These are phyloP conservation scores for Actinia equina DNA, from an alignment of 64 coral and sea anemone species.

Conservation along the genomic window DNA sequence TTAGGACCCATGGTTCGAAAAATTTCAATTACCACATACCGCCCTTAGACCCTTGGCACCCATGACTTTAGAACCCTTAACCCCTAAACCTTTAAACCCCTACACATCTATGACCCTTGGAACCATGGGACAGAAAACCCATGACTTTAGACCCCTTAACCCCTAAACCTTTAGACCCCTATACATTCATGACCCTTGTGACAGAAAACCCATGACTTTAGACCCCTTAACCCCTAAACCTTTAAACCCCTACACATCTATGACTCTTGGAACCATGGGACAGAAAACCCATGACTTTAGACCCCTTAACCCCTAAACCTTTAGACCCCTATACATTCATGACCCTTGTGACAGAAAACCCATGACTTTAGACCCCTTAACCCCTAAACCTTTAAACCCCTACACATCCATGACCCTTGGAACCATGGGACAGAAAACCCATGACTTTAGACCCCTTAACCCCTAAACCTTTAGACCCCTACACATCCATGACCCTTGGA, in stretches of 20 bases:
- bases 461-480: too few species aligned
- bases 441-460: too few species aligned
- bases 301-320: too few species aligned
- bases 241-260: too few species aligned
- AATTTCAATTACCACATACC: background rate
- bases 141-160: too few species aligned
- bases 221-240: too few species aligned
- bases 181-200: background rate
- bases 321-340: background rate
- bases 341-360: background rate
- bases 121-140: background rate
- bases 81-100: too few species aligned
- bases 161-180: too few species aligned
- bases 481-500: background rate
- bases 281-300: too few species aligned
- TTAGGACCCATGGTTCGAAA: background rate
- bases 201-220: too few species aligned
- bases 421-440: background rate
- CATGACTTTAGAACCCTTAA: background rate
- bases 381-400: too few species aligned
- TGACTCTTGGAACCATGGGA: background rate
- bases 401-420: background rate
- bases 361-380: too few species aligned
- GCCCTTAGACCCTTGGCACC: background rate
- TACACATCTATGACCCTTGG: background rate